Conservation (phyloP, 1,140 invertebrate genomes). For the Dendroctonus valens region DNA sequence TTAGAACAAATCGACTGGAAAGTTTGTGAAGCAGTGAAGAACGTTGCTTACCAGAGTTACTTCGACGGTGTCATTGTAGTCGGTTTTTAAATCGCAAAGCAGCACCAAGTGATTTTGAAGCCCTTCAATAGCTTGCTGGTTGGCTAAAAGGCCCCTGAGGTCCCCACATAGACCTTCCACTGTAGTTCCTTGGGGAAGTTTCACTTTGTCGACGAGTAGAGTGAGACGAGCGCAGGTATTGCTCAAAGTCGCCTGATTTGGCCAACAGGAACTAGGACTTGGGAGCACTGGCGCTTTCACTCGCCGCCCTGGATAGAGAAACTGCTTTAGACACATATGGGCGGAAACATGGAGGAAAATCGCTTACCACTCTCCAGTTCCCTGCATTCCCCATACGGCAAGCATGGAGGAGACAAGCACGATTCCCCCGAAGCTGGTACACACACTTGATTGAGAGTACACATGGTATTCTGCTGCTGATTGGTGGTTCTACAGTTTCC, state of each 20-base stretch:
- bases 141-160: constrained; percentile 66
- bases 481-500: constrained; percentile 69
- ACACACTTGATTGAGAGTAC: constrained; percentile 67
- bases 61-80: constrained; percentile 79
- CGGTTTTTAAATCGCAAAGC: constrained; percentile 76
- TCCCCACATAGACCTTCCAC: constrained; percentile 70
- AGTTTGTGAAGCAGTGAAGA: neutral
- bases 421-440: constrained; percentile 72
- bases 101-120: constrained; percentile 62
- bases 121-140: constrained; percentile 57
- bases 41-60: constrained; percentile 72
- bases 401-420: constrained; percentile 75
- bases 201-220: constrained; percentile 67
- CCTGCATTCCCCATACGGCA: constrained; percentile 78
- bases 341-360: too few species aligned
- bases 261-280: constrained; percentile 74
- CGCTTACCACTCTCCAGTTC: constrained; percentile 63
- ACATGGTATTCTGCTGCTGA: constrained; percentile 48
- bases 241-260: constrained; percentile 65
- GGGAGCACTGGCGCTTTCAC: constrained; percentile 73
- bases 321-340: neutral
- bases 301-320: constrained; percentile 50
- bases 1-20: constrained; percentile 11
- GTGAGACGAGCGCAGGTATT: constrained; percentile 74
- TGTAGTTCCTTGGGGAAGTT: constrained; percentile 65